Percentiles rank a stretch among this genome's conserved stretches.
Evolutionary conservation across 1,140 invertebrate genomes (phyloP).

Genomic region (Drosophila ohnishii): DNA sequence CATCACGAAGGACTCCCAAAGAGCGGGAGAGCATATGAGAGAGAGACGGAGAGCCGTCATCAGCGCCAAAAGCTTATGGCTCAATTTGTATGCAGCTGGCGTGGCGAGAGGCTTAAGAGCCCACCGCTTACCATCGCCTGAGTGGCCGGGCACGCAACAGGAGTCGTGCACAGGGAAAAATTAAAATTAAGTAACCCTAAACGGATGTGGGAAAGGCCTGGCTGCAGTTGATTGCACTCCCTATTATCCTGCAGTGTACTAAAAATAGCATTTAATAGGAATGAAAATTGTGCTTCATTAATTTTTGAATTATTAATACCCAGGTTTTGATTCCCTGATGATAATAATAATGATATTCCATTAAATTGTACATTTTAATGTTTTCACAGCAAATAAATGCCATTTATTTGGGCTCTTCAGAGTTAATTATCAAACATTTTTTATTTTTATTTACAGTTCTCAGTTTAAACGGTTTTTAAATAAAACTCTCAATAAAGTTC

Average conservation of each 20-base stretch:
- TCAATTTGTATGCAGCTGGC: constrained; percentile 78
- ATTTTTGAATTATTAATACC: background rate
- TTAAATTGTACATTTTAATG: background rate
- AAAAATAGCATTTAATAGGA: constrained; percentile 8
- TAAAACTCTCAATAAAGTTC: background rate
- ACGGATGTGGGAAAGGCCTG: constrained; percentile 1
- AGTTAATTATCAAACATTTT: background rate
- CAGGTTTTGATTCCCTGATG: background rate
- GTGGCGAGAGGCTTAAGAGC: constrained; percentile 66
- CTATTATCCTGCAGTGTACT: background rate
- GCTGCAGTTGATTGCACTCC: constrained; percentile 14
- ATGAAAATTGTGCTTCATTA: background rate
- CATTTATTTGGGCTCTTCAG: background rate
- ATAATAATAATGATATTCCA: background rate
- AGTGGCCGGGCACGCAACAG: constrained; percentile 26
- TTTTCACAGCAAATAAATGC: background rate
- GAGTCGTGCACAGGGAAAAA: constrained; percentile 29
- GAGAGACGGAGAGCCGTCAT: constrained; percentile 33
- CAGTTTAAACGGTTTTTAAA: background rate
- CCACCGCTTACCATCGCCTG: constrained; percentile 42
- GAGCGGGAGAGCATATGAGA: background rate
- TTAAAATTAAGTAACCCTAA: constrained; percentile 19
- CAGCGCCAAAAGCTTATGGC: constrained; percentile 70
- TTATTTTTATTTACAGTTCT: no score
- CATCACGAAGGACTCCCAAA: constrained; percentile 33